A percentile compares a stretch with the other conserved stretches of the same genome.
These are phyloP conservation scores for Argentina silus DNA, from an alignment of 2,797 vertebrate genomes.

Conservation along the genomic window DNA sequence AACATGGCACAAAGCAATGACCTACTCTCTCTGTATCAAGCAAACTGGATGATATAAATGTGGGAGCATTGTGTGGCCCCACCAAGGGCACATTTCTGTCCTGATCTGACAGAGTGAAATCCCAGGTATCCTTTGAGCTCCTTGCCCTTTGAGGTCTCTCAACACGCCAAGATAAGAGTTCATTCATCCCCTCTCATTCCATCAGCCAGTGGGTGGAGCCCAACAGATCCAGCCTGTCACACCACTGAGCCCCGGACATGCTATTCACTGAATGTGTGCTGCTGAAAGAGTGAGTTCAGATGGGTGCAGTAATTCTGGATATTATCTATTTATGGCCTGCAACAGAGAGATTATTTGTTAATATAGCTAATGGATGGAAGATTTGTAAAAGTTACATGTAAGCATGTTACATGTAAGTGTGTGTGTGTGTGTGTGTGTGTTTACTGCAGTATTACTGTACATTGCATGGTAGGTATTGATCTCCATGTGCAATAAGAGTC, in stretches of 20 bases:
- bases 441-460: constrained; percentile 37
- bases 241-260: constrained; percentile 46
- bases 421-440: constrained; percentile 20
- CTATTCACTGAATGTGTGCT: constrained; percentile 46
- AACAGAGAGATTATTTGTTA: constrained; percentile 41
- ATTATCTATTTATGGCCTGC: constrained; percentile 25
- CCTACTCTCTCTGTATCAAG: no score
- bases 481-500: constrained; percentile 38
- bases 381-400: constrained; percentile 26
- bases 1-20: no score
- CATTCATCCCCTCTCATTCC: constrained; percentile 56
- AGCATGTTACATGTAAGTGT: background rate
- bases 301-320: constrained; percentile 28
- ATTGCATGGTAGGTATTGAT: constrained; percentile 46
- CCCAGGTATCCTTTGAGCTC: constrained; percentile 43
- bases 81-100: constrained; percentile 54
- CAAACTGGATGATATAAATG: constrained; percentile 59
- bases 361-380: constrained; percentile 41
- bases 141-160: constrained; percentile 55
- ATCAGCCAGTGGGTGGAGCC: constrained; percentile 56
- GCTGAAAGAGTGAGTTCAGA: constrained; percentile 43
- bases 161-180: constrained; percentile 60
- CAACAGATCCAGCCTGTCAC: constrained; percentile 54
- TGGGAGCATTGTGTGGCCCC: constrained; percentile 36
- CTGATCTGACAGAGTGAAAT: constrained; percentile 50